phyloP scores from a whole-genome alignment of 2,888 invertebrate genomes.

The Rosalia funebris region DNA sequence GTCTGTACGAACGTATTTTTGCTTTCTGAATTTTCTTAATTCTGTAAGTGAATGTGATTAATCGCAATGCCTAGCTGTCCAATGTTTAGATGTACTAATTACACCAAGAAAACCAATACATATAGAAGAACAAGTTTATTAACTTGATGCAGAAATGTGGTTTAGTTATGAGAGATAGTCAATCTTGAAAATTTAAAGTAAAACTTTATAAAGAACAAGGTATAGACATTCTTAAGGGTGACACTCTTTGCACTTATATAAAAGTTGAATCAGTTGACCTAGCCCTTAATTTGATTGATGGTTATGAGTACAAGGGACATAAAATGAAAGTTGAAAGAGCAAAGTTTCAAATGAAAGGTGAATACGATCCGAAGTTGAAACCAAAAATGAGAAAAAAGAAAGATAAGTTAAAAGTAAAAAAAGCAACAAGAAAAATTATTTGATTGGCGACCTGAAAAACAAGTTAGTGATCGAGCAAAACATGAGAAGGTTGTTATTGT shows the following conservation, averaged over 20 bases:
- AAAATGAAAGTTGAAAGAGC: constrained; percentile 91
- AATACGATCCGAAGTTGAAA: constrained; percentile 91
- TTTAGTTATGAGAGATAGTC: constrained; percentile 78
- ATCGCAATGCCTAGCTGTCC: too few relatives aligned
- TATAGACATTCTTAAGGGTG: constrained; percentile 89
- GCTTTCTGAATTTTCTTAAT: too few relatives aligned
- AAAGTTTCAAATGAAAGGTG: constrained; percentile 93
- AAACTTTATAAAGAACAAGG: constrained; percentile 86
- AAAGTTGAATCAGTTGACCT: constrained; percentile 94
- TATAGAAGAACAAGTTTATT: constrained; percentile 87
- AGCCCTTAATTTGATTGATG: constrained; percentile 92
- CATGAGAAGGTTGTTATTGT: constrained; percentile 92
- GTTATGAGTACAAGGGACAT: constrained; percentile 80
- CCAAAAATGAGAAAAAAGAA: constrained; percentile 90
- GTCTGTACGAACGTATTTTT: too few relatives aligned
- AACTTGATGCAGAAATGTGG: constrained; percentile 97
- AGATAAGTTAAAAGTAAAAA: constrained; percentile 90
- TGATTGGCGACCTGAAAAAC: constrained; percentile 96
- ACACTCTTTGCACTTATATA: constrained; percentile 95
- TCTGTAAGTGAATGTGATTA: too few relatives aligned
- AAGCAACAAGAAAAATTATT: constrained; percentile 93
- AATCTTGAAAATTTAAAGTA: constrained; percentile 49
- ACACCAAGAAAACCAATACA: too few relatives aligned
- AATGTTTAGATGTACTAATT: too few relatives aligned
- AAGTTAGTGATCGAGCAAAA: constrained; percentile 85